Conservation (phyloP, 1,140 invertebrate genomes). For the Cyphomyrmex costatus region DNA sequence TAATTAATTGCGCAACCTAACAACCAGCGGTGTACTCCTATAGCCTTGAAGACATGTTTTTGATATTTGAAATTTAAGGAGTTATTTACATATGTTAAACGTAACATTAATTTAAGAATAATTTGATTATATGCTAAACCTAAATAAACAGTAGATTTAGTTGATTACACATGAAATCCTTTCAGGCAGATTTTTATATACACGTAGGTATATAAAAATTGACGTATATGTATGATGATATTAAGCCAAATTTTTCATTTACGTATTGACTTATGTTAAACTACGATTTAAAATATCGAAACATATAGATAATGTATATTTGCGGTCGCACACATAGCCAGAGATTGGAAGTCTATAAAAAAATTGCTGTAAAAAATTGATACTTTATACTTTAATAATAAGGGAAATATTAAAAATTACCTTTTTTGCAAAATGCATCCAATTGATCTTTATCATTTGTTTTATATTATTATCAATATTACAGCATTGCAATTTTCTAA, state of each 20-base stretch:
- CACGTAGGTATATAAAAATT: neutral
- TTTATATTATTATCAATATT: neutral
- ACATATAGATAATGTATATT: neutral
- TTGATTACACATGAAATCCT: neutral
- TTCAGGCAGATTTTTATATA: neutral
- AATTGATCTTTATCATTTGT: neutral
- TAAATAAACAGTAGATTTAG: neutral
- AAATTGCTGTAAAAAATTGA: neutral
- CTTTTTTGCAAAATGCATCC: conserved; percentile 4
- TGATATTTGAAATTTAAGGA: no score
- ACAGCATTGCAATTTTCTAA: neutral
- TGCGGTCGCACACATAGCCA: neutral
- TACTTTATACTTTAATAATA: neutral
- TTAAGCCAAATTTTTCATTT: neutral
- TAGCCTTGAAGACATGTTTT: no score
- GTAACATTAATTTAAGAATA: no score
- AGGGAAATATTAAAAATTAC: neutral
- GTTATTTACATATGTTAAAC: no score
- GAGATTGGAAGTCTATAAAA: neutral
- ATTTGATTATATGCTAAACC: conserved; percentile 38
- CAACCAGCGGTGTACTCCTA: no score
- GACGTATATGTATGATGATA: neutral
- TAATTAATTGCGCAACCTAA: no score
- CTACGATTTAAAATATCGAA: neutral
- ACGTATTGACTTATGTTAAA: neutral